These are phyloP conservation scores for Biston stratarius DNA, from an alignment of 2,888 invertebrate genomes.

Conservation along the genomic window DNA sequence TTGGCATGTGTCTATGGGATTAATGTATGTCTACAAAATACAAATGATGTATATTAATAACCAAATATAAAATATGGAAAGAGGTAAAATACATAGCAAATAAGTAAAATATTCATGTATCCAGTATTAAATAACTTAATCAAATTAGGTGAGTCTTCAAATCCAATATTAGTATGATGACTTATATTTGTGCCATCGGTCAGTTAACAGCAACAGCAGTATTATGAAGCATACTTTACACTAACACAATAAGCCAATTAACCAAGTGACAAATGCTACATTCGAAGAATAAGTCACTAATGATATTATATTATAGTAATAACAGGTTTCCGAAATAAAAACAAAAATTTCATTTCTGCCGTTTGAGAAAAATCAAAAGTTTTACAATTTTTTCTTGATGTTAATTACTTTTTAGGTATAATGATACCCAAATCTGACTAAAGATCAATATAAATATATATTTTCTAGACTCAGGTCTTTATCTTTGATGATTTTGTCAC, in stretches of 20 bases:
- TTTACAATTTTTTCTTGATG: no score
- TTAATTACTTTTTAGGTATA: no score
- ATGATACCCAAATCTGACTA: no score
- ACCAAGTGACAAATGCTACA: constrained; percentile 4
- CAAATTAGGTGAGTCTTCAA: constrained; percentile 33
- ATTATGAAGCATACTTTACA: constrained; percentile 7
- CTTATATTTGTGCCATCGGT: constrained; percentile 25
- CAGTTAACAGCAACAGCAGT: not conserved
- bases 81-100: no score
- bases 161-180: constrained; percentile 38
- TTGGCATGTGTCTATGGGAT: not conserved
- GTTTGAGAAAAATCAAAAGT: no score
- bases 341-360: no score
- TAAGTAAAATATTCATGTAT: not conserved
- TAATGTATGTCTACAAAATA: no score
- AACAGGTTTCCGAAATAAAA: no score
- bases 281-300: not conserved
- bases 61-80: not conserved
- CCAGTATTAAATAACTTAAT: constrained; percentile 14
- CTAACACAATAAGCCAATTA: constrained; percentile 29
- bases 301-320: not conserved
- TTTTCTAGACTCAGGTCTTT: no score
- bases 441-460: no score
- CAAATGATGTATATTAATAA: not conserved
- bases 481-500: no score